phyloP scores from a whole-genome alignment of 2,888 invertebrate genomes.

The Polia nebulosa region DNA sequence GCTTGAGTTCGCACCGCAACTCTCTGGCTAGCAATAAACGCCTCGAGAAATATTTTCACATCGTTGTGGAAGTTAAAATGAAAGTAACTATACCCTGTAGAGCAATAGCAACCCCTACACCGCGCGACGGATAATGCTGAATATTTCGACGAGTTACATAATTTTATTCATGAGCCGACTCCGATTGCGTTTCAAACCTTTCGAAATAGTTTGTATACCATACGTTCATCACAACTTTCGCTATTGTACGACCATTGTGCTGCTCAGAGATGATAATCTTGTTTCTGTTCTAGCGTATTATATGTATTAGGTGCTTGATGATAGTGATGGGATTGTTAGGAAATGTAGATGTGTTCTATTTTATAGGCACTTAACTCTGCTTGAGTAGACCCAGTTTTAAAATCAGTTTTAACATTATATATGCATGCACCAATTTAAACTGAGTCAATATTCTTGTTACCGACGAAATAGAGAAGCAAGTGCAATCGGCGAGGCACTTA shows the following conservation, averaged over 20 bases:
- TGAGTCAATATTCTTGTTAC: background rate
- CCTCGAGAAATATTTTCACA: slow-evolving; percentile 89
- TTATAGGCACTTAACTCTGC: too few species aligned
- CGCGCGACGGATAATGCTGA: slow-evolving; percentile 82
- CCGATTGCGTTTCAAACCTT: slow-evolving; percentile 78
- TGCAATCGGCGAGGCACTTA: slow-evolving; percentile 10
- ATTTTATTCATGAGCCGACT: slow-evolving; percentile 87
- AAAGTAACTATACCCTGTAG: slow-evolving; percentile 88
- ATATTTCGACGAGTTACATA: slow-evolving; percentile 85
- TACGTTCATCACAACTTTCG: slow-evolving; percentile 60
- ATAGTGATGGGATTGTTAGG: background rate
- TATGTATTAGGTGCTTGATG: background rate
- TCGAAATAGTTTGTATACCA: slow-evolving; percentile 73
- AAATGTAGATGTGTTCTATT: background rate
- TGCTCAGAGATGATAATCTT: slow-evolving; percentile 16
- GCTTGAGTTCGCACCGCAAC: slow-evolving; percentile 75
- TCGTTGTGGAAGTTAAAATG: slow-evolving; percentile 90
- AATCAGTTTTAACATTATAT: background rate
- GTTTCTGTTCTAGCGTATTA: background rate
- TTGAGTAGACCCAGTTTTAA: too few species aligned
- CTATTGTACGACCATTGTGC: slow-evolving; percentile 48
- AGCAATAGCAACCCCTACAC: slow-evolving; percentile 81
- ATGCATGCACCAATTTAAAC: background rate
- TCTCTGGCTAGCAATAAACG: slow-evolving; percentile 88
- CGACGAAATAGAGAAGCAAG: background rate